phyloP scores from a whole-genome alignment of 1,140 invertebrate genomes.

The Bombus affinis region DNA sequence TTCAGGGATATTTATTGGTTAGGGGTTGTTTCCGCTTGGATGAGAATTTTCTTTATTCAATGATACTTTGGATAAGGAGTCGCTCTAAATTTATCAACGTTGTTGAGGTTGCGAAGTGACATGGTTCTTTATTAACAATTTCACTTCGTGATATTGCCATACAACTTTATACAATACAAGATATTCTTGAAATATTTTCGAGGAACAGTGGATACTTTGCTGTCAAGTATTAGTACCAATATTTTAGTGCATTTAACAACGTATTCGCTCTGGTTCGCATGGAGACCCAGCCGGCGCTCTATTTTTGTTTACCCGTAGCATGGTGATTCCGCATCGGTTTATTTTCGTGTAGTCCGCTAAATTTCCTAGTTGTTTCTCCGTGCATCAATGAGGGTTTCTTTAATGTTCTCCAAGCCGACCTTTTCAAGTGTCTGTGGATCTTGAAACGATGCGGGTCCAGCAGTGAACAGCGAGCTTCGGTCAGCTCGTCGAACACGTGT shows the following conservation, averaged over 20 bases:
- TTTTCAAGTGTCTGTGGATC: slow-evolving; percentile 31
- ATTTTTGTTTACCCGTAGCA: slow-evolving; percentile 35
- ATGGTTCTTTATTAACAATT: too few species aligned
- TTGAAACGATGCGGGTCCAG: slow-evolving; percentile 32
- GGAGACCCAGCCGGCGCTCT: not conserved
- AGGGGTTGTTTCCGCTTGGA: not conserved
- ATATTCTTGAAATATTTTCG: too few species aligned
- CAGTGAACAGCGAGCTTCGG: not conserved
- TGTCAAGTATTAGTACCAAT: not conserved
- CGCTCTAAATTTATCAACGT: not conserved
- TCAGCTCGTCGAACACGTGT: slow-evolving; percentile 61
- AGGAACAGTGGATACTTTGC: not conserved
- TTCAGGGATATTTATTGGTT: not conserved
- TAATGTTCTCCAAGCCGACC: slow-evolving; percentile 11
- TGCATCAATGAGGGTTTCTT: slow-evolving; percentile 32
- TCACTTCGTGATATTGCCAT: too few species aligned
- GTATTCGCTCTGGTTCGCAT: not conserved
- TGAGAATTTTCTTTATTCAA: not conserved
- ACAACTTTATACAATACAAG: too few species aligned
- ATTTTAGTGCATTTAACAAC: not conserved
- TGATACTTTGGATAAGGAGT: not conserved
- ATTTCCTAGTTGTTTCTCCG: slow-evolving; percentile 36
- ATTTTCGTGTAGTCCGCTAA: slow-evolving; percentile 28
- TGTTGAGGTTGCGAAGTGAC: too few species aligned
- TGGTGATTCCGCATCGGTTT: slow-evolving; percentile 28